Conservation (phyloP, 2,888 invertebrate species). For the Pristionchus arcanus region DNA sequence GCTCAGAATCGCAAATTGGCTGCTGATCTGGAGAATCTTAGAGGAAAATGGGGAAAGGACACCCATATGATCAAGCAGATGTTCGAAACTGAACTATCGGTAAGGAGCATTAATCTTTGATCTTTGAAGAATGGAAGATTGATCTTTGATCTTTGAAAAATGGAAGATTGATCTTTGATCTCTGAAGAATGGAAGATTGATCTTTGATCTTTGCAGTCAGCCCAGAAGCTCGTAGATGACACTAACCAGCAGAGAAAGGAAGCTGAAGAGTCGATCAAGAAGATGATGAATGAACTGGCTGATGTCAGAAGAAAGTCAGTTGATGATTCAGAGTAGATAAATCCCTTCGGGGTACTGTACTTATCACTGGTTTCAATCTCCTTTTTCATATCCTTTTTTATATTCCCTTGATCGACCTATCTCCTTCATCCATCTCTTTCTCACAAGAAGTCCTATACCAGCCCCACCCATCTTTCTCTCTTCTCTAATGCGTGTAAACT, state of each 20-base stretch:
- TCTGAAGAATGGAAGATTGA: constrained; percentile 57
- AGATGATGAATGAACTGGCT: constrained; percentile 74
- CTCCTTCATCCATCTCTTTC: not conserved
- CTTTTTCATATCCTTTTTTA: not conserved
- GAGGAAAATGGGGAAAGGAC: constrained; percentile 74
- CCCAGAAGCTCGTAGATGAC: constrained; percentile 72
- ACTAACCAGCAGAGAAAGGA: constrained; percentile 64
- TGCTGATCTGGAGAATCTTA: constrained; percentile 73
- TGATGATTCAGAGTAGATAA: not conserved
- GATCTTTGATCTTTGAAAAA: constrained; percentile 57
- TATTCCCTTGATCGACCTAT: constrained; percentile 3
- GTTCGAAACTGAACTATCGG: constrained; percentile 71
- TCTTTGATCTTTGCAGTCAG: constrained; percentile 63
- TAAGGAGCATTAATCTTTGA: constrained; percentile 42
- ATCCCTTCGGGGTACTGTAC: not conserved
- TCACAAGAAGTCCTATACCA: constrained; percentile 32
- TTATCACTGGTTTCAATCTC: not conserved
- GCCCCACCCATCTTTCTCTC: constrained; percentile 3
- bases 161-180: not conserved
- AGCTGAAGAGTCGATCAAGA: constrained; percentile 71
- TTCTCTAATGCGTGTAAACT: constrained; percentile 39
- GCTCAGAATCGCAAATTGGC: constrained; percentile 77
- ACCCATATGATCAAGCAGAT: constrained; percentile 70
- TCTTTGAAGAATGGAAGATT: constrained; percentile 2
- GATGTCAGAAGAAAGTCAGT: constrained; percentile 69